Conservation (phyloP, 2,888 invertebrate species). For the Aporophyla nigra region DNA sequence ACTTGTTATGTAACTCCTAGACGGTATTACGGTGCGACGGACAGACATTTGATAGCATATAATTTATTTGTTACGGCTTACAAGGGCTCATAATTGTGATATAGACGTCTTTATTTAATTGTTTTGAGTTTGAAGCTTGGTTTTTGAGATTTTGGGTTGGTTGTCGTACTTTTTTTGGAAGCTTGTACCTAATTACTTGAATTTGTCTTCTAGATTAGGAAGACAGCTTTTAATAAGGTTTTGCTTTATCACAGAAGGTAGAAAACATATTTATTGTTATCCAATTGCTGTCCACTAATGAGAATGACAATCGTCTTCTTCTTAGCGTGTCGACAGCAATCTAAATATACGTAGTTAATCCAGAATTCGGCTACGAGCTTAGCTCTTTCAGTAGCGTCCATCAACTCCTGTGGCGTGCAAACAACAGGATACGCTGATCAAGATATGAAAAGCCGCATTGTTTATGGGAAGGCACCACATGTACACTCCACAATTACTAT, state of each 20-base stretch:
- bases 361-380: no score
- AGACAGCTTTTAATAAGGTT: background rate
- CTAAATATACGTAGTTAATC: no score
- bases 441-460: no score
- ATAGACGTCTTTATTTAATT: slow-evolving; percentile 60
- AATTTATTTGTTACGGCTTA: slow-evolving; percentile 63
- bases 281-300: background rate
- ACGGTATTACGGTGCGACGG: slow-evolving; percentile 51
- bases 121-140: slow-evolving; percentile 17
- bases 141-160: background rate
- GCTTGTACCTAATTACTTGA: background rate
- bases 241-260: background rate
- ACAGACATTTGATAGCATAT: slow-evolving; percentile 63
- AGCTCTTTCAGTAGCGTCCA: no score
- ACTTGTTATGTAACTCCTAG: slow-evolving; percentile 61
- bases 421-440: no score
- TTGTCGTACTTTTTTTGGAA: background rate
- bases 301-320: no score
- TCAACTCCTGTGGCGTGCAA: no score
- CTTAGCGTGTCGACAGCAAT: no score
- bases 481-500: no score
- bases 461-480: no score
- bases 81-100: slow-evolving; percentile 57
- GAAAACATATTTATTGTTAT: background rate
- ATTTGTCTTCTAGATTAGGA: background rate